Percentiles rank a stretch among this genome's conserved stretches.
Evolutionary conservation across 2,888 invertebrate species (phyloP).

Genomic region (Tachina fera): DNA sequence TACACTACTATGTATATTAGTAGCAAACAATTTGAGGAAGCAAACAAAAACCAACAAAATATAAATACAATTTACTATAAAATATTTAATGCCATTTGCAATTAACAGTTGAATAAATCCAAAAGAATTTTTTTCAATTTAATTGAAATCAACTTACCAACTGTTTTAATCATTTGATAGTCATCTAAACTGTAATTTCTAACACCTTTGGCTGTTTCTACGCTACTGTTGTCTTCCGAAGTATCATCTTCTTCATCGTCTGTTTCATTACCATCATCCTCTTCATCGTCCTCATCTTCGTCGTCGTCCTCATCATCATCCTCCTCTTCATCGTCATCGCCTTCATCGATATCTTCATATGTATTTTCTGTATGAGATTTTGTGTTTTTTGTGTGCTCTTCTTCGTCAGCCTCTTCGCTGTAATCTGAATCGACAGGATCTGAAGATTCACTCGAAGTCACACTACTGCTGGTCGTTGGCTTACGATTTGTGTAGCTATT

Average conservation of each 20-base stretch:
- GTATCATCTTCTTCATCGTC: conserved; percentile 80
- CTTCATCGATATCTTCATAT: conserved; percentile 73
- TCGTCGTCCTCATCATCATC: conserved; percentile 77
- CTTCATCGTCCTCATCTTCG: conserved; percentile 77
- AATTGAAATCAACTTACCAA: conserved; percentile 86
- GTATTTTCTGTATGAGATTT: conserved; percentile 70
- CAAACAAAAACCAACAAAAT: background rate
- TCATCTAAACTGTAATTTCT: conserved; percentile 89
- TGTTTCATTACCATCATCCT: conserved; percentile 79
- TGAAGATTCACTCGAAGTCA: conserved; percentile 81
- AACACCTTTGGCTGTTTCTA: conserved; percentile 79
- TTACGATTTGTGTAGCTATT: conserved; percentile 69
- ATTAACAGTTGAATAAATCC: background rate
- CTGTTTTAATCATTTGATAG: conserved; percentile 93
- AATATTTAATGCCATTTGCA: no score
- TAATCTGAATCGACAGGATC: conserved; percentile 82
- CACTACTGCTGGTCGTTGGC: conserved; percentile 71
- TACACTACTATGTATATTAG: no score
- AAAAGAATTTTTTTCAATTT: background rate
- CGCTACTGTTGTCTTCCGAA: conserved; percentile 82
- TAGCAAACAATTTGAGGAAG: background rate
- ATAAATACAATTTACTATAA: background rate
- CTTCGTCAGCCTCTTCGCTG: conserved; percentile 79
- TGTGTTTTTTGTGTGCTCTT: conserved; percentile 66
- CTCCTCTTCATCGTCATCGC: conserved; percentile 74